Conservation (phyloP, 2,113 vertebrate genomes). For the Diphyllodes magnificus region DNA sequence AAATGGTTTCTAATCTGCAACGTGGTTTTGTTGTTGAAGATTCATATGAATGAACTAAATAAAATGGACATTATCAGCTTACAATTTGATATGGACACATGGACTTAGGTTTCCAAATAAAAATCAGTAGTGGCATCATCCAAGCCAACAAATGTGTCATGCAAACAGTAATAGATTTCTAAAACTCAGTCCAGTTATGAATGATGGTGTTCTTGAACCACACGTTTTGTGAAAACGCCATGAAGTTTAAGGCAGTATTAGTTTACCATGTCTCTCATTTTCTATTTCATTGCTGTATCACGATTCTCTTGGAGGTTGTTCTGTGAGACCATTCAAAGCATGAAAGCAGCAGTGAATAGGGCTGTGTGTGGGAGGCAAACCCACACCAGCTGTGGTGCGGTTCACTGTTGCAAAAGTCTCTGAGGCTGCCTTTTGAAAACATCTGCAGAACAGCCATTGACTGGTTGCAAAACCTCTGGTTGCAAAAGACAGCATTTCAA, state of each 20-base stretch:
- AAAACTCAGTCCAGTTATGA: neutral
- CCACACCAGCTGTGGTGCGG: fast-evolving
- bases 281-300: neutral
- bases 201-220: neutral
- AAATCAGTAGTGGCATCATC: neutral
- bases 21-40: neutral
- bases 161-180: neutral
- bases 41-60: neutral
- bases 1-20: neutral
- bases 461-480: neutral
- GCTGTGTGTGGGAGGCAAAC: fast-evolving
- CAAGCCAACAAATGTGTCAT: neutral
- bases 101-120: neutral
- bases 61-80: neutral
- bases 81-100: neutral
- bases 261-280: neutral
- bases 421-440: neutral
- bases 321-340: neutral
- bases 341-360: neutral
- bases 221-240: fast-evolving
- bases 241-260: neutral
- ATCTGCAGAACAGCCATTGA: neutral
- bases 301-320: neutral
- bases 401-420: neutral
- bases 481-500: neutral